Evolutionary conservation across 2,113 vertebrate genomes (phyloP).

Genomic region (Ctenomys sociabilis): DNA sequence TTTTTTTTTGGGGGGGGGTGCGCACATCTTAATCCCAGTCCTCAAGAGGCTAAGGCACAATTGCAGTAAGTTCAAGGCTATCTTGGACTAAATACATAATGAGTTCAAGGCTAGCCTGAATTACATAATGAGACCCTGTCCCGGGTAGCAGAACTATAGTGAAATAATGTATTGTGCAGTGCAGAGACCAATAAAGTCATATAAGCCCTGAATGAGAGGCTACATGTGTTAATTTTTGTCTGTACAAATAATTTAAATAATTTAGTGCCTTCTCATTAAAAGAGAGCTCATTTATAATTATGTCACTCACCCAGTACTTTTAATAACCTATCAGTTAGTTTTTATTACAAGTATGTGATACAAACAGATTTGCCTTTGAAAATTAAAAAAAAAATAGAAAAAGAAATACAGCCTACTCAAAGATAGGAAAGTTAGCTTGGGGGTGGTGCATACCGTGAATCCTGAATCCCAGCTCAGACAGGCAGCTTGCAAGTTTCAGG

Average conservation of each 20-base stretch:
- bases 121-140: background rate
- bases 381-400: slow-evolving; percentile 42
- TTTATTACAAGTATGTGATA: slow-evolving; percentile 34
- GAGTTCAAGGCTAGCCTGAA: background rate
- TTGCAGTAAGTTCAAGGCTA: background rate
- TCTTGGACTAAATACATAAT: background rate
- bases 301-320: background rate
- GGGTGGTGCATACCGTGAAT: background rate
- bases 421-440: background rate
- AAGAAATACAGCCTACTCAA: background rate
- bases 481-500: background rate
- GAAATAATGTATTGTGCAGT: background rate
- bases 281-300: background rate
- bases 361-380: background rate
- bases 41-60: background rate
- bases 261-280: background rate
- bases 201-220: background rate
- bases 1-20: too few species aligned
- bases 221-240: background rate
- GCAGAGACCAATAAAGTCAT: background rate
- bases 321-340: background rate
- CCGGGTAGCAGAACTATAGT: background rate
- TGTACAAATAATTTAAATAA: background rate
- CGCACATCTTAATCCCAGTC: too few species aligned
- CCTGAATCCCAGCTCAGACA: background rate